phyloP scores from a whole-genome alignment of 1,140 invertebrate genomes.

The Drosophila suzukii region DNA sequence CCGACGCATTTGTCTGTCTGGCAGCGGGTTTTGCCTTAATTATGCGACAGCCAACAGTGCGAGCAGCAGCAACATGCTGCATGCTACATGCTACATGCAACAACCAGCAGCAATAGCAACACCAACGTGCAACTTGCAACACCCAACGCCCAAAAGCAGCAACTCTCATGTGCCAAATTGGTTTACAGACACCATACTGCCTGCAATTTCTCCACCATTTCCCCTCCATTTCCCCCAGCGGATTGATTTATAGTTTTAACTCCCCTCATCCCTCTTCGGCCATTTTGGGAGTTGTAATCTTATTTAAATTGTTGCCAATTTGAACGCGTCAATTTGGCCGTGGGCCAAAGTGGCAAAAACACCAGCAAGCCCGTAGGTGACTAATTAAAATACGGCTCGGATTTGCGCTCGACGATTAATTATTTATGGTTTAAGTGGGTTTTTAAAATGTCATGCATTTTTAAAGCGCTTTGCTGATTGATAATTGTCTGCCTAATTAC shows the following conservation, averaged over 20 bases:
- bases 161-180: slow-evolving; percentile 45
- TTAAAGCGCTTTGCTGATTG: slow-evolving; percentile 23
- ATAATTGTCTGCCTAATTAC: slow-evolving; percentile 38
- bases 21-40: slow-evolving; percentile 35
- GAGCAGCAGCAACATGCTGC: slow-evolving; percentile 8
- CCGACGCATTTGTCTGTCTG: slow-evolving; percentile 39
- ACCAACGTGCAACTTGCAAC: neutral
- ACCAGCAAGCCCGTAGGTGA: neutral
- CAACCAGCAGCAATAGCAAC: slow-evolving; percentile 13
- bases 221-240: slow-evolving; percentile 17
- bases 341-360: slow-evolving; percentile 12
- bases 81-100: slow-evolving; percentile 15
- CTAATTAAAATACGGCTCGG: slow-evolving; percentile 46
- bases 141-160: slow-evolving; percentile 7
- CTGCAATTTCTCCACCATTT: slow-evolving; percentile 5
- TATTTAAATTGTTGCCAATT: slow-evolving; percentile 52
- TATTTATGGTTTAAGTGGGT: slow-evolving; percentile 24
- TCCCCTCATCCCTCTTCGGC: neutral
- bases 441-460: slow-evolving; percentile 21
- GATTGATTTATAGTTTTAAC: slow-evolving; percentile 36
- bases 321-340: slow-evolving; percentile 38
- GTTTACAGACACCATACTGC: slow-evolving; percentile 35
- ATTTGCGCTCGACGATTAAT: slow-evolving; percentile 29
- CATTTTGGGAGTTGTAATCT: slow-evolving; percentile 28
- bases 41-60: slow-evolving; percentile 41